These are phyloP conservation scores for Salarias fasciatus DNA, from an alignment of 2,797 vertebrate species.

Conservation along the genomic window DNA sequence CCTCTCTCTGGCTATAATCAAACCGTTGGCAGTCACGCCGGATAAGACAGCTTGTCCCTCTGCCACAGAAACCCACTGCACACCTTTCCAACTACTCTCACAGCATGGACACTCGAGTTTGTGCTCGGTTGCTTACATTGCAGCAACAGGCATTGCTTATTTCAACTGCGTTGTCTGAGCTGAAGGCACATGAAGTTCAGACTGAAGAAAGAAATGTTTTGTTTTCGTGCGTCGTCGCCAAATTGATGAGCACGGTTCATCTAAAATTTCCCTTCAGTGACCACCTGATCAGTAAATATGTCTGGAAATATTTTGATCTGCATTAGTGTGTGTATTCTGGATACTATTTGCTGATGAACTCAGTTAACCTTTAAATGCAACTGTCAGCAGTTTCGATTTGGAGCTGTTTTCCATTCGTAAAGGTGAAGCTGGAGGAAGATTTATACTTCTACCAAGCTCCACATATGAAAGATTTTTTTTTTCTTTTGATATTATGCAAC, in stretches of 20 bases:
- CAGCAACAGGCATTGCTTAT: not conserved
- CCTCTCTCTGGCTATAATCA: constrained; percentile 49
- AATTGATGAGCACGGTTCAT: too few relatives aligned
- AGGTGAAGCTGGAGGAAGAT: not conserved
- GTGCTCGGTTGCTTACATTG: not conserved
- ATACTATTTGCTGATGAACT: not conserved
- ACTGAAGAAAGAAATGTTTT: not conserved
- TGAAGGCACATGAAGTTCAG: not conserved
- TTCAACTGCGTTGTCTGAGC: not conserved
- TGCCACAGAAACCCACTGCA: constrained; percentile 52
- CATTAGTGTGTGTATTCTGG: not conserved
- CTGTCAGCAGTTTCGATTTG: not conserved
- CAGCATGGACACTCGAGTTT: constrained; percentile 14
- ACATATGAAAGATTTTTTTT: too few relatives aligned
- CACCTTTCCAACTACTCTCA: constrained; percentile 21
- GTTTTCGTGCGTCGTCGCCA: too few relatives aligned
- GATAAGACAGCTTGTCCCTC: constrained; percentile 34
- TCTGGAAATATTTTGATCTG: too few relatives aligned
- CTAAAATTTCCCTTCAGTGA: not conserved
- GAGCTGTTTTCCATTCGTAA: not conserved
- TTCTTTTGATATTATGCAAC: too few relatives aligned
- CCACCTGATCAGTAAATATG: too few relatives aligned
- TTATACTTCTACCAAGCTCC: too few relatives aligned
- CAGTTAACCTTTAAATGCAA: not conserved
- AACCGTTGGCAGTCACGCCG: constrained; percentile 29